phyloP scores from a whole-genome alignment of 2,888 invertebrate species.

The Lobophora halterata region DNA sequence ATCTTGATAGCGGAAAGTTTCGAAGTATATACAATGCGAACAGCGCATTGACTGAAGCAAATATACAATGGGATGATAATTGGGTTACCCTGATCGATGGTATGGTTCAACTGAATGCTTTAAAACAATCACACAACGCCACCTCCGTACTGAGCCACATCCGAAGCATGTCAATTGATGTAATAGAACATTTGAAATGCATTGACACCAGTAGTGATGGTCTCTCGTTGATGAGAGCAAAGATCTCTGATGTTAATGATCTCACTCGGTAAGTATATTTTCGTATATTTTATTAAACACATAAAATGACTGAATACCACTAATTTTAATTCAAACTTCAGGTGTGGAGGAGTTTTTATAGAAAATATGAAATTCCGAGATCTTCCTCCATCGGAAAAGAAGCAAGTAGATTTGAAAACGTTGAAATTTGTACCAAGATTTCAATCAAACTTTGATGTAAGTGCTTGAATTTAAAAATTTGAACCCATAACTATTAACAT shows the following conservation, averaged over 20 bases:
- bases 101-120: conserved; percentile 86
- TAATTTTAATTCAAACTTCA: conserved; percentile 27
- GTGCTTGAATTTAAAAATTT: no score
- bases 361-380: conserved; percentile 33
- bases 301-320: background rate
- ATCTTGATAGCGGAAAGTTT: conserved; percentile 41
- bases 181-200: conserved; percentile 24
- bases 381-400: conserved; percentile 19
- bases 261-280: no score
- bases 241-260: no score
- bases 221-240: no score
- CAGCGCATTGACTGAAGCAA: conserved; percentile 39
- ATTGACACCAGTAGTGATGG: no score
- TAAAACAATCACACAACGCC: conserved; percentile 80
- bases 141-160: conserved; percentile 82
- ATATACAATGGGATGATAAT: conserved; percentile 83
- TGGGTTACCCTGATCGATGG: no score
- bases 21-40: conserved; percentile 35
- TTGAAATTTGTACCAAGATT: conserved; percentile 31
- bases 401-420: conserved; percentile 23
- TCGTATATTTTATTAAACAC: background rate
- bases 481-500: no score
- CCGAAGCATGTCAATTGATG: conserved; percentile 32
- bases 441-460: conserved; percentile 27
- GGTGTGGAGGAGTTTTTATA: conserved; percentile 43